These are phyloP conservation scores for Zootermopsis nevadensis DNA, from an alignment of 2,888 invertebrate genomes.

Conservation along the genomic window DNA sequence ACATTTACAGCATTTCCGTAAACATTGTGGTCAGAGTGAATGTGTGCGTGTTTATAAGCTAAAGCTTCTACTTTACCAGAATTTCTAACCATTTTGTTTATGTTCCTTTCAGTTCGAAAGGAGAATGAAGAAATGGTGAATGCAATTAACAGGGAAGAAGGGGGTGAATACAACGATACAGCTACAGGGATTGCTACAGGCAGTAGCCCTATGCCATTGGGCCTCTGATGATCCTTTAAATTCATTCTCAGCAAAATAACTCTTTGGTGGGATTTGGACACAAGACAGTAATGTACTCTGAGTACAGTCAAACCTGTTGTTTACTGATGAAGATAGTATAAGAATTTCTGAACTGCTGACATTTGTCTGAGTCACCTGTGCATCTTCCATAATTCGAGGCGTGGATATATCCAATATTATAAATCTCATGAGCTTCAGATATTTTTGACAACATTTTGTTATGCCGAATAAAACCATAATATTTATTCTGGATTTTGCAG, in stretches of 20 bases:
- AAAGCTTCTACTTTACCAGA: too few relatives aligned
- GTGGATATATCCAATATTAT: background rate
- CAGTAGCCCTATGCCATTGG: conserved; percentile 20
- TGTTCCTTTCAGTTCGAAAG: conserved; percentile 79
- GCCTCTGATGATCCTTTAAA: background rate
- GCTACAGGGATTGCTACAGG: conserved; percentile 15
- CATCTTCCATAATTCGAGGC: background rate
- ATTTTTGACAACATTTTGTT: background rate
- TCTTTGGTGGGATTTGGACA: background rate
- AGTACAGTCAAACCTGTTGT: background rate
- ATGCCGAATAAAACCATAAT: background rate
- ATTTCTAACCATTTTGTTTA: background rate
- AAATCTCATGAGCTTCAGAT: background rate
- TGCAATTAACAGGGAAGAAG: conserved; percentile 41
- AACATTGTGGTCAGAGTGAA: too few relatives aligned
- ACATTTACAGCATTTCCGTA: too few relatives aligned
- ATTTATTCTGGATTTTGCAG: background rate
- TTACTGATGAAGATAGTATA: background rate
- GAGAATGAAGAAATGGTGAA: conserved; percentile 90
- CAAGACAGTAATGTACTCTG: background rate
- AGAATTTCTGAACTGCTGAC: background rate
- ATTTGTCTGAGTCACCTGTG: background rate
- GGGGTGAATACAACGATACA: conserved; percentile 13
- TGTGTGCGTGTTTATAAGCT: too few relatives aligned
- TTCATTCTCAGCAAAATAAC: background rate